Conservation (phyloP, 2,113 vertebrate species). For the Sapayoa aenigma region DNA sequence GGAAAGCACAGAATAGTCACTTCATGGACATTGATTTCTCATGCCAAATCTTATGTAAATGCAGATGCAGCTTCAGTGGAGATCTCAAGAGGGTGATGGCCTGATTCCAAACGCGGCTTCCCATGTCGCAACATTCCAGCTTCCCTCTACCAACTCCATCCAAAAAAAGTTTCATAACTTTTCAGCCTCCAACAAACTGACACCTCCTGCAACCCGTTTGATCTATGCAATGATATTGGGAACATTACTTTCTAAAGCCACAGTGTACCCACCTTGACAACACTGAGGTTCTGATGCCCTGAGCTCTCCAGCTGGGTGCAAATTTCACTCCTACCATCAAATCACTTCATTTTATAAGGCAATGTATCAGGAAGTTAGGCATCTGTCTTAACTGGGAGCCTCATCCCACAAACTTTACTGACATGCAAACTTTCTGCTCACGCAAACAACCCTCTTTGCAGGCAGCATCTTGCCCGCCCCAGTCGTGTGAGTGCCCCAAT, state of each 20-base stretch:
- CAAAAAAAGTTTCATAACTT: background rate
- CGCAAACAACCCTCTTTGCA: background rate
- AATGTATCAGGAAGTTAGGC: background rate
- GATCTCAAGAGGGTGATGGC: background rate
- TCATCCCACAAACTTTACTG: background rate
- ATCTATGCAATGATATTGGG: background rate
- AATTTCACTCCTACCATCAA: background rate
- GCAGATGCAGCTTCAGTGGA: constrained; percentile 30
- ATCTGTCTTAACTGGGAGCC: background rate
- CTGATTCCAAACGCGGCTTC: constrained; percentile 29
- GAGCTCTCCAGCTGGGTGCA: background rate
- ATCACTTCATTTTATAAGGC: background rate
- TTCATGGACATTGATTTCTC: background rate
- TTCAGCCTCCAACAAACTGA: background rate
- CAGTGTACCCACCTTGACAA: background rate
- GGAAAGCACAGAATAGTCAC: background rate
- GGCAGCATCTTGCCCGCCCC: background rate
- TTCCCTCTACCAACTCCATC: background rate
- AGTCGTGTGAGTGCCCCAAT: background rate
- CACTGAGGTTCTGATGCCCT: background rate
- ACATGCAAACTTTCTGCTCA: background rate
- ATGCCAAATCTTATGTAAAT: constrained; percentile 46
- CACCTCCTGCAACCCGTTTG: background rate
- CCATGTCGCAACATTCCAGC: background rate
- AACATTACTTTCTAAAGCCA: background rate